Percentiles rank a stretch among this genome's conserved stretches.
Conservation (phyloP, 37 sponge, comb jelly and placozoan genomes). For the Crambe crambe region DNA sequence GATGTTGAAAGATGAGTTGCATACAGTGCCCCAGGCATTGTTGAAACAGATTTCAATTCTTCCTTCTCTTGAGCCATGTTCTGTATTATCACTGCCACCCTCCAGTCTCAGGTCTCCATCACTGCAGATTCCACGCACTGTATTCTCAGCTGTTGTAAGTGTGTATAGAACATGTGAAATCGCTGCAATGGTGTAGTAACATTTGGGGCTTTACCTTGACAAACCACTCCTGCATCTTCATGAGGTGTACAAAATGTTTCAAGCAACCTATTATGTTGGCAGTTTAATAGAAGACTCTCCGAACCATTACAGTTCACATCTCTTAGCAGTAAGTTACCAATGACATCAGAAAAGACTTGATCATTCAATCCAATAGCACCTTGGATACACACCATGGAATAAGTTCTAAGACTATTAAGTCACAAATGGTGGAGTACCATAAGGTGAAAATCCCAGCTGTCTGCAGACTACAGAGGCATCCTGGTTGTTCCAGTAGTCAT, state of each 20-base stretch:
- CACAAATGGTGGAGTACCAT: not conserved
- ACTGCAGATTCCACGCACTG: not conserved
- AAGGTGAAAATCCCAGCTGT: not conserved
- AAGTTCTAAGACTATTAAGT: too few relatives aligned
- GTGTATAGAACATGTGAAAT: too few relatives aligned
- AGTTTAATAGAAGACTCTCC: not conserved
- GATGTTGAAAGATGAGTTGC: not conserved
- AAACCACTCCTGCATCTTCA: constrained; percentile 17
- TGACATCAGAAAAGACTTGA: constrained; percentile 27
- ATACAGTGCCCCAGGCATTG: constrained; percentile 4
- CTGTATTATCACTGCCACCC: not conserved
- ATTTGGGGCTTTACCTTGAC: constrained; percentile 8
- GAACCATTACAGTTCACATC: not conserved
- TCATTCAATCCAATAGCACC: not conserved
- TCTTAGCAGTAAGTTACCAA: not conserved
- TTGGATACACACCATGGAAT: too few relatives aligned
- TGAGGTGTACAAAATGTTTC: not conserved
- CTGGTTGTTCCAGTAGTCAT: constrained; percentile 5
- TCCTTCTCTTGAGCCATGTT: not conserved
- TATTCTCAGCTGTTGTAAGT: not conserved
- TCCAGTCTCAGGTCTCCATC: not conserved
- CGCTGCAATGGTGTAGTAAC: too few relatives aligned
- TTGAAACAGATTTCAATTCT: constrained; percentile 1
- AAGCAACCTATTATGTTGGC: not conserved
- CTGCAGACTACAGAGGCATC: constrained; percentile 9